These are phyloP conservation scores for Distichodus sexfasciatus DNA, from an alignment of 2,797 vertebrate genomes.

Conservation along the genomic window DNA sequence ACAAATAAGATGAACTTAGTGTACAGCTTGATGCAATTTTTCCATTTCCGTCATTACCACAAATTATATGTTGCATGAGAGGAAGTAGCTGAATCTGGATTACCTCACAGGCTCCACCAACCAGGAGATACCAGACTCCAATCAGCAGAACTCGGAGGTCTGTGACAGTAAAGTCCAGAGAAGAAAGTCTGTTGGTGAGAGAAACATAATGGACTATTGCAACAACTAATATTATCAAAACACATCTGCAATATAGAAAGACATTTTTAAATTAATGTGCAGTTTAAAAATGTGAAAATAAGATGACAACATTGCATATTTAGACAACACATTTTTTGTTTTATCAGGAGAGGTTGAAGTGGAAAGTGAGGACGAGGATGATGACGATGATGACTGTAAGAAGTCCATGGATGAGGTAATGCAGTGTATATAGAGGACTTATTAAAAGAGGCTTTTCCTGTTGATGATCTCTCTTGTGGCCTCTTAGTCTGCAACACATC, in stretches of 20 bases:
- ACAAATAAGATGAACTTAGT: background rate
- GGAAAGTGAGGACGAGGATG: slow-evolving; percentile 93
- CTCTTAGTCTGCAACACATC: background rate
- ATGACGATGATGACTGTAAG: slow-evolving; percentile 93
- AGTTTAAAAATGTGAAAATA: background rate
- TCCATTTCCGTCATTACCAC: too few species aligned
- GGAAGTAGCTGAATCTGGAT: background rate
- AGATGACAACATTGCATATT: background rate
- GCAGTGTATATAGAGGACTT: background rate
- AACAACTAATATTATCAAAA: background rate
- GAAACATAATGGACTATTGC: background rate
- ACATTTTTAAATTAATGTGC: background rate
- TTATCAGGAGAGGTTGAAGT: slow-evolving; percentile 88
- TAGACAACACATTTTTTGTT: background rate
- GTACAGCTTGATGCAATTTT: background rate
- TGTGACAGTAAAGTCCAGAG: slow-evolving; percentile 68
- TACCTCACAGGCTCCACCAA: slow-evolving; percentile 69
- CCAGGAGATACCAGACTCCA: slow-evolving; percentile 67
- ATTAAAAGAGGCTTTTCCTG: background rate
- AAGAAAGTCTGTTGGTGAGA: slow-evolving; percentile 74
- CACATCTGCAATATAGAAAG: background rate
- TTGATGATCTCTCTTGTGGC: background rate
- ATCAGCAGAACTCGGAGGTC: slow-evolving; percentile 59
- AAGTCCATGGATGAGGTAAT: slow-evolving; percentile 96
- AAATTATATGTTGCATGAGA: background rate